Percentiles rank a stretch among this genome's conserved stretches.
Evolutionary conservation across 2,797 vertebrate genomes (phyloP).

Genomic region (Carduelis carduelis): DNA sequence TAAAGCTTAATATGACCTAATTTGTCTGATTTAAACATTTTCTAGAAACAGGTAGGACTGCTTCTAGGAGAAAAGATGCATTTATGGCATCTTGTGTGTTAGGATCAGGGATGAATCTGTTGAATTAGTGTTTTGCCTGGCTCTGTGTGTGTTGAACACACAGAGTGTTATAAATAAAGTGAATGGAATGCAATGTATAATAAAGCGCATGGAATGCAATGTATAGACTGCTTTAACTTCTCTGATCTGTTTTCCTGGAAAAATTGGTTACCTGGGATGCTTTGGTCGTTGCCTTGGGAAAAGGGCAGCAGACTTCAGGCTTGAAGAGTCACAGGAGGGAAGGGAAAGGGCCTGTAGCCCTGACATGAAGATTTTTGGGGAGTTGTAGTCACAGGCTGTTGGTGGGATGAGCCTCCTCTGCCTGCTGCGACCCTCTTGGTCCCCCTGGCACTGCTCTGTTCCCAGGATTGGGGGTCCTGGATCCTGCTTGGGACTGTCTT

Average conservation of each 20-base stretch:
- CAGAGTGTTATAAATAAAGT: neutral
- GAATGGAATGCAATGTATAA: neutral
- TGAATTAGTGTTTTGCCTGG: neutral
- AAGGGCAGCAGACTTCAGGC: neutral
- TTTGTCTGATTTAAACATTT: neutral
- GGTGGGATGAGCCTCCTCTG: neutral
- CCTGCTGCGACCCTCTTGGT: neutral
- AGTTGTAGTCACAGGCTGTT: neutral
- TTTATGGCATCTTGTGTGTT: neutral
- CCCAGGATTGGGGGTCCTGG: accelerated
- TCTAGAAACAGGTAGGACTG: neutral
- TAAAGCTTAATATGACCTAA: neutral
- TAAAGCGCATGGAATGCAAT: neutral
- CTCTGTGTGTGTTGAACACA: neutral
- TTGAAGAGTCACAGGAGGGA: neutral
- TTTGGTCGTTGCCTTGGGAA: neutral
- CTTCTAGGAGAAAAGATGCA: neutral
- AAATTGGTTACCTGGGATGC: neutral
- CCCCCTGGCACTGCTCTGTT: neutral
- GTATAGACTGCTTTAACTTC: neutral
- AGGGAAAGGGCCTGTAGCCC: neutral
- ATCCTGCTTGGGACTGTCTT: neutral
- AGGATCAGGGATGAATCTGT: neutral
- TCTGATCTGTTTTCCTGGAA: neutral
- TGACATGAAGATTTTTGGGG: neutral